A percentile compares a stretch with the other conserved stretches of the same genome.
These are phyloP conservation scores for Nyctalus aviator DNA, from an alignment of 2,797 vertebrate genomes.

Conservation along the genomic window DNA sequence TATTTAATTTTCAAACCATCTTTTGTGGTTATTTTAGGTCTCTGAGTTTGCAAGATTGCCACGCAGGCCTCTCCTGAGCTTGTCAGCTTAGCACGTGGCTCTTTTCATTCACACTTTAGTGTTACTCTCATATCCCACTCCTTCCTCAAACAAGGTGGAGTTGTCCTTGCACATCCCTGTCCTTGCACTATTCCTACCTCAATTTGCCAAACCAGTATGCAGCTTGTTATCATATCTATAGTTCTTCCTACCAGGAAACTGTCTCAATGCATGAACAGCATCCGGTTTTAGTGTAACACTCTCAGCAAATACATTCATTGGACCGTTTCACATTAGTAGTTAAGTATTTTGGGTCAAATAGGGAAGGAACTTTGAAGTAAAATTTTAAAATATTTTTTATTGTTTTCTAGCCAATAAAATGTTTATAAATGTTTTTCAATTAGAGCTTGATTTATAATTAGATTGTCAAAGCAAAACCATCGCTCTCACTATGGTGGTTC, in stretches of 20 bases:
- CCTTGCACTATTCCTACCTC: not conserved
- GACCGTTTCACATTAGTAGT: not conserved
- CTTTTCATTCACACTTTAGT: not conserved
- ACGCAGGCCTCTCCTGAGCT: too few relatives aligned
- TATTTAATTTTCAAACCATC: too few relatives aligned
- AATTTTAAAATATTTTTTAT: not conserved
- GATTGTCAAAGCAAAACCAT: slow-evolving; percentile 38
- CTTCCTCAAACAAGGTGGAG: not conserved
- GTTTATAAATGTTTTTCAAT: slow-evolving; percentile 12
- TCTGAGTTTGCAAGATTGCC: too few relatives aligned
- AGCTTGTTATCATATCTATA: not conserved
- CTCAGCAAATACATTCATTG: not conserved
- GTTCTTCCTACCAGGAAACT: not conserved
- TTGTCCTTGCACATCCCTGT: not conserved
- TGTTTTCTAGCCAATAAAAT: not conserved
- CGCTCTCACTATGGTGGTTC: not conserved
- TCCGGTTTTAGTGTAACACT: not conserved
- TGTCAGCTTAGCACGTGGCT: too few relatives aligned
- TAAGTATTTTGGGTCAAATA: slow-evolving; percentile 1
- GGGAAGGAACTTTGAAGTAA: not conserved
- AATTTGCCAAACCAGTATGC: not conserved
- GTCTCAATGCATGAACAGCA: not conserved
- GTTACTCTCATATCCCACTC: not conserved
- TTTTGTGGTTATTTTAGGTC: too few relatives aligned
- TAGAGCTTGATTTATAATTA: not conserved